A percentile compares a stretch with the other conserved stretches of the same genome.
These are phyloP conservation scores for Pseudococcus jackbeardsleyi DNA, from an alignment of 2,888 invertebrate genomes.

Conservation along the genomic window DNA sequence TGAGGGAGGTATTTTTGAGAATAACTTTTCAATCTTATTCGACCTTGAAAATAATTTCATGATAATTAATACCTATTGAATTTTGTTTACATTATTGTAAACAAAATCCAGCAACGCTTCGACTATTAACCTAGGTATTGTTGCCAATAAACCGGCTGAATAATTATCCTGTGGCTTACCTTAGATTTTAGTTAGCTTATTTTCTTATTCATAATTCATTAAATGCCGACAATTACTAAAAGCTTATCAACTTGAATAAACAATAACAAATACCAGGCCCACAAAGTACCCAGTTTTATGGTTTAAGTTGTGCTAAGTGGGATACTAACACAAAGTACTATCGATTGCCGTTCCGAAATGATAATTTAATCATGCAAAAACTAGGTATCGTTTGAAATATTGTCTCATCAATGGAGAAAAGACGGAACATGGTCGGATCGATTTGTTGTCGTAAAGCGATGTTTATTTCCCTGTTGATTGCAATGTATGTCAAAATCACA, in stretches of 20 bases:
- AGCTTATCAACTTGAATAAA: conserved; percentile 7
- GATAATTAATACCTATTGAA: too few species aligned
- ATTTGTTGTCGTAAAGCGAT: too few species aligned
- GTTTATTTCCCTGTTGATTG: too few species aligned
- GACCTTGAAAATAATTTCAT: too few species aligned
- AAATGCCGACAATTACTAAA: background rate
- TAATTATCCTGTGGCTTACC: background rate
- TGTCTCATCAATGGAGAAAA: background rate
- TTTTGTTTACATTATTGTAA: too few species aligned
- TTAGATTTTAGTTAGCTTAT: background rate
- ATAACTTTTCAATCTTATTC: too few species aligned
- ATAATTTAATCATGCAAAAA: conserved; percentile 20
- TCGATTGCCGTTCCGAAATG: background rate
- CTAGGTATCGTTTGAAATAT: background rate
- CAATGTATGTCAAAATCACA: too few species aligned
- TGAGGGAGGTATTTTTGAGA: too few species aligned
- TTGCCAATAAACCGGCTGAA: background rate
- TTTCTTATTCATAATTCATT: background rate
- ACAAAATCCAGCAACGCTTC: too few species aligned
- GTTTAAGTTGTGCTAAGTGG: background rate
- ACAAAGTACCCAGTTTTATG: background rate
- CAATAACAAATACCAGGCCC: background rate
- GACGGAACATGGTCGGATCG: too few species aligned
- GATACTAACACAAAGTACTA: background rate
- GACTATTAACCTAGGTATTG: too few species aligned